Conservation (phyloP, 2,113 vertebrate species). For the Kobus ellipsiprymnus region DNA sequence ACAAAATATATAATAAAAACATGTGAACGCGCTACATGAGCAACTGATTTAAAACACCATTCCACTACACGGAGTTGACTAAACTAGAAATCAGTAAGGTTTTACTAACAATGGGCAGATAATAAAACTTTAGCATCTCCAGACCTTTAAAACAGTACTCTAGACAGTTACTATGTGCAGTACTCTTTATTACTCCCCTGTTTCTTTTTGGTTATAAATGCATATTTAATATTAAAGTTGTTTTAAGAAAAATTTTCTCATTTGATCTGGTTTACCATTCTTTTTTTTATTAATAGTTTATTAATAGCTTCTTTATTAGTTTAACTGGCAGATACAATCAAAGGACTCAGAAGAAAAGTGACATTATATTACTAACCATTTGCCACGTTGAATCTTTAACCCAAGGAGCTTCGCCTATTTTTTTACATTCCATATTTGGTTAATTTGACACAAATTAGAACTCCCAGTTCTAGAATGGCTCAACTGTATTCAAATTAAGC, state of each 20-base stretch:
- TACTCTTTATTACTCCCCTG: neutral
- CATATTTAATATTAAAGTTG: neutral
- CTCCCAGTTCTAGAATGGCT: neutral
- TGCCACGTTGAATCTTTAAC: neutral
- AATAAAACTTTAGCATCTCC: neutral
- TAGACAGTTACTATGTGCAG: neutral
- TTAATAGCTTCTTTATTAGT: neutral
- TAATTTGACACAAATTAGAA: neutral
- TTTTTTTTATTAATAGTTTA: neutral
- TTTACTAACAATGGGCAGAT: neutral
- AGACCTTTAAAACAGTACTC: neutral
- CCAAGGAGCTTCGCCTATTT: neutral
- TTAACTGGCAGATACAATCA: neutral
- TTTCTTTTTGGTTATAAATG: neutral
- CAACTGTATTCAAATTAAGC: neutral
- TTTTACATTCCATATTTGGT: neutral
- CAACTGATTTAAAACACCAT: neutral
- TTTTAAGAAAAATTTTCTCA: conserved; percentile 16
- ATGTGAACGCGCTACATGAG: neutral
- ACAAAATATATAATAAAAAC: neutral
- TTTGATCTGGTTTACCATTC: neutral
- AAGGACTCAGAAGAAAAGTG: neutral
- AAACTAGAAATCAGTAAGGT: neutral
- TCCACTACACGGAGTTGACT: neutral
- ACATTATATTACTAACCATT: neutral